phyloP scores from a whole-genome alignment of 2,113 vertebrate genomes.

The Prionailurus bengalensis region DNA sequence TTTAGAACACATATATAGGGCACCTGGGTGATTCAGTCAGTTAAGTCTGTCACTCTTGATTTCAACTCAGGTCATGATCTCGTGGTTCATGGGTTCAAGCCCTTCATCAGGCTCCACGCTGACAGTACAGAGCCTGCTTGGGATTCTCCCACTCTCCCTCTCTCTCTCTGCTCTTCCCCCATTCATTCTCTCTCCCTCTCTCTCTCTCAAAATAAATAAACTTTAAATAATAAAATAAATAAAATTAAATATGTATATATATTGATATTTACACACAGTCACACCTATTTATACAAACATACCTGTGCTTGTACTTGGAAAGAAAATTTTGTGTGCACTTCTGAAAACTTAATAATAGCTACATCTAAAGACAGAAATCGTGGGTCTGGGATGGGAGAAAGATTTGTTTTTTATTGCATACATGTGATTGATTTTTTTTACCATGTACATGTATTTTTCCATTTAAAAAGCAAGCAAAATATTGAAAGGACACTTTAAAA shows the following conservation, averaged over 20 bases:
- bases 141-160: too few relatives aligned
- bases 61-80: too few relatives aligned
- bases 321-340: slow-evolving; percentile 21
- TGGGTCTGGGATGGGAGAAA: background rate
- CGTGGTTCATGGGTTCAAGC: too few relatives aligned
- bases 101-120: too few relatives aligned
- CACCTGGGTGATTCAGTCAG: too few relatives aligned
- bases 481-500: background rate
- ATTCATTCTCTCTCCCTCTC: too few relatives aligned
- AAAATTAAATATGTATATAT: too few relatives aligned
- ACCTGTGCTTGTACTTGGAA: background rate
- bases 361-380: background rate
- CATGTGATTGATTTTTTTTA: background rate
- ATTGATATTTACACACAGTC: background rate
- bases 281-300: background rate
- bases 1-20: background rate
- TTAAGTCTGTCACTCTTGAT: too few relatives aligned
- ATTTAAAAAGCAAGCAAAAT: slow-evolving; percentile 39
- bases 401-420: background rate
- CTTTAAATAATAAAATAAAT: too few relatives aligned
- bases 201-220: too few relatives aligned
- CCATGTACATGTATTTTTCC: background rate
- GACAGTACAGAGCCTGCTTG: too few relatives aligned
- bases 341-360: background rate
- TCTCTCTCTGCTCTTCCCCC: too few relatives aligned